Evolutionary conservation across 1,140 invertebrate species (phyloP).

Genomic region (Euwallacea similis): DNA sequence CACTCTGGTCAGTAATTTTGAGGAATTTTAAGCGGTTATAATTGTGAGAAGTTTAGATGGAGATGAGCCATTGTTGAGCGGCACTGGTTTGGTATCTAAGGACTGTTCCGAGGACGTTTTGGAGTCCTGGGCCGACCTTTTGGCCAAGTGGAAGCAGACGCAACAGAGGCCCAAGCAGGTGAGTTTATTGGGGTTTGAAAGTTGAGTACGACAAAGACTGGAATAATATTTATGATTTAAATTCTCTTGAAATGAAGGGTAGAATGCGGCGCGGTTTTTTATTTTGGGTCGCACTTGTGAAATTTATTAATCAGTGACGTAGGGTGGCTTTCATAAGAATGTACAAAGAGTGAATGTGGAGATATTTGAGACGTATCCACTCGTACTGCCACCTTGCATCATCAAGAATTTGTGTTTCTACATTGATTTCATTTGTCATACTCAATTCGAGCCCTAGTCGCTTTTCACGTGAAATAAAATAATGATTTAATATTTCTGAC

Average conservation of each 20-base stretch:
- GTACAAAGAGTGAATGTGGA: no score
- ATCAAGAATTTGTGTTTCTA: no score
- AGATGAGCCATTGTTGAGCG: conserved; percentile 94
- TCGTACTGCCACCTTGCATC: no score
- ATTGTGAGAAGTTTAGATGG: conserved; percentile 63
- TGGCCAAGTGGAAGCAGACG: conserved; percentile 78
- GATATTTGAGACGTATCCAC: no score
- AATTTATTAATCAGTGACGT: no score
- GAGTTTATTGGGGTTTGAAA: not conserved
- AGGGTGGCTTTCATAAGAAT: no score
- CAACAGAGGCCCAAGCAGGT: conserved; percentile 72
- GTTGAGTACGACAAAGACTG: no score
- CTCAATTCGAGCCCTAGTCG: not conserved
- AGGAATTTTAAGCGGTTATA: not conserved
- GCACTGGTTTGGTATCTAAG: conserved; percentile 94
- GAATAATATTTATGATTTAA: no score
- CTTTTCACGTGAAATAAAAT: conserved; percentile 44
- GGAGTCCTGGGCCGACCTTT: conserved; percentile 88
- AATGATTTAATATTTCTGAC: no score
- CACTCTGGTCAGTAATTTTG: conserved; percentile 67
- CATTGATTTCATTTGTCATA: no score
- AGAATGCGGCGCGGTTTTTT: not conserved
- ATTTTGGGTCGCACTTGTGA: not conserved
- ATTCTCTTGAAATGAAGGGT: no score
- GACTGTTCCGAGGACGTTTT: conserved; percentile 93